phyloP scores from a whole-genome alignment of 1,140 invertebrate species.

The Brachionus sp. region DNA sequence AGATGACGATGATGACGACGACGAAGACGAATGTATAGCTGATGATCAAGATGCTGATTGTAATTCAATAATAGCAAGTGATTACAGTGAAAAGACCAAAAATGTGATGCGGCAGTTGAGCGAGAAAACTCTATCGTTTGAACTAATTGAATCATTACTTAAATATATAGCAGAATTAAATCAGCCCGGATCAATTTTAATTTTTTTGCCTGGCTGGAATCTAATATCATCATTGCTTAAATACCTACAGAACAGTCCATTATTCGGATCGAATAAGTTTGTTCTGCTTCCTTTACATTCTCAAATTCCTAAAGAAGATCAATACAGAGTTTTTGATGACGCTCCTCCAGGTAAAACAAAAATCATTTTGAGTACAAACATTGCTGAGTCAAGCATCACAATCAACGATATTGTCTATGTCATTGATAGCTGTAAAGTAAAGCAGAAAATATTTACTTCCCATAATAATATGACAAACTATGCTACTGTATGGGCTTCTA shows the following conservation, averaged over 20 bases:
- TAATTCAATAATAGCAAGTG: slow-evolving; percentile 54
- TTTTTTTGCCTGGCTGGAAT: slow-evolving; percentile 39
- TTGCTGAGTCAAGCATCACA: slow-evolving; percentile 62
- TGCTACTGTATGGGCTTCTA: slow-evolving; percentile 63
- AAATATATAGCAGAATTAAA: neutral
- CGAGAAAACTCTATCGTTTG: slow-evolving; percentile 86
- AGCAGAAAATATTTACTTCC: slow-evolving; percentile 51
- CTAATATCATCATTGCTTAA: neutral
- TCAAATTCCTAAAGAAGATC: slow-evolving; percentile 3
- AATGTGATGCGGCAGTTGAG: slow-evolving; percentile 71
- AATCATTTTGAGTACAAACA: slow-evolving; percentile 62
- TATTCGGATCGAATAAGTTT: neutral
- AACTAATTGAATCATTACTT: slow-evolving; percentile 72
- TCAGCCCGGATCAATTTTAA: neutral
- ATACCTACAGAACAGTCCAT: neutral
- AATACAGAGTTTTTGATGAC: slow-evolving; percentile 45
- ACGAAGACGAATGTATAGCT: neutral
- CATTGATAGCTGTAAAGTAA: slow-evolving; percentile 59
- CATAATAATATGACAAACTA: slow-evolving; percentile 62
- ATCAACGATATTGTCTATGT: slow-evolving; percentile 61
- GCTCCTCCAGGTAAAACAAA: slow-evolving; percentile 48
- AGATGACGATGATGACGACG: neutral
- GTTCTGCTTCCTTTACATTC: slow-evolving; percentile 27
- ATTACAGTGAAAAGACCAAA: slow-evolving; percentile 65
- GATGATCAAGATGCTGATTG: slow-evolving; percentile 50